Conservation (phyloP, 1,140 invertebrate genomes). For the Zaprionus tsacasi region DNA sequence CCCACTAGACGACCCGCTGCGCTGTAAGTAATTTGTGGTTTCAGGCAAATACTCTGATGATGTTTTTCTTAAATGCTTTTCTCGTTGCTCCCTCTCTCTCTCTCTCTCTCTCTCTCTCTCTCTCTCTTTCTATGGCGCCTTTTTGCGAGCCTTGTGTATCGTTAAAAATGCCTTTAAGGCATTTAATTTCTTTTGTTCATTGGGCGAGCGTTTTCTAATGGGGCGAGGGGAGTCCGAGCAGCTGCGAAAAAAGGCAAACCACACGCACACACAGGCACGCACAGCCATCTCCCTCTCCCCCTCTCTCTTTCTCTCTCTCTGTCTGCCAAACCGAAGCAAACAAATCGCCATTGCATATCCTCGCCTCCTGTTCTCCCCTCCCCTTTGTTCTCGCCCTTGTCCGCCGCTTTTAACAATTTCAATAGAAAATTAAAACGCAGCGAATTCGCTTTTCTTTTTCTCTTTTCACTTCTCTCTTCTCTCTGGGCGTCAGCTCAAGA, state of each 20-base stretch:
- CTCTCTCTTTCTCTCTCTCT: not conserved
- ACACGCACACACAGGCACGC: constrained; percentile 20
- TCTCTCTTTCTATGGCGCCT: constrained; percentile 34
- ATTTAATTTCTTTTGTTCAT: constrained; percentile 83
- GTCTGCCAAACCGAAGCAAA: constrained; percentile 50
- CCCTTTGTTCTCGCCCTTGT: constrained; percentile 11
- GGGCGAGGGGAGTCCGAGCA: not conserved
- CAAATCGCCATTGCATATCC: constrained; percentile 70
- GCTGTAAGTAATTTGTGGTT: constrained; percentile 83
- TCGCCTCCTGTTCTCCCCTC: constrained; percentile 33
- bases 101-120: not conserved
- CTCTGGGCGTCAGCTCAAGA: constrained; percentile 54
- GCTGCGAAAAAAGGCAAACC: constrained; percentile 44
- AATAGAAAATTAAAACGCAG: constrained; percentile 82
- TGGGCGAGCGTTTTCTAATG: constrained; percentile 54
- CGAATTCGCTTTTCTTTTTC: constrained; percentile 54
- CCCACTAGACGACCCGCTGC: constrained; percentile 73
- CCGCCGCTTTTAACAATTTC: constrained; percentile 73
- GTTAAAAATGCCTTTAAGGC: constrained; percentile 82
- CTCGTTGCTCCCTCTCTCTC: constrained; percentile 37
- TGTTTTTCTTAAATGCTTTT: constrained; percentile 83
- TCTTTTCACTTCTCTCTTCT: constrained; percentile 13
- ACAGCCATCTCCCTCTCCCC: not conserved
- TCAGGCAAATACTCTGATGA: constrained; percentile 81
- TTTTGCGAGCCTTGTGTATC: constrained; percentile 60